phyloP scores from a whole-genome alignment of 2,113 vertebrate genomes.

The Dasyprocta punctata region DNA sequence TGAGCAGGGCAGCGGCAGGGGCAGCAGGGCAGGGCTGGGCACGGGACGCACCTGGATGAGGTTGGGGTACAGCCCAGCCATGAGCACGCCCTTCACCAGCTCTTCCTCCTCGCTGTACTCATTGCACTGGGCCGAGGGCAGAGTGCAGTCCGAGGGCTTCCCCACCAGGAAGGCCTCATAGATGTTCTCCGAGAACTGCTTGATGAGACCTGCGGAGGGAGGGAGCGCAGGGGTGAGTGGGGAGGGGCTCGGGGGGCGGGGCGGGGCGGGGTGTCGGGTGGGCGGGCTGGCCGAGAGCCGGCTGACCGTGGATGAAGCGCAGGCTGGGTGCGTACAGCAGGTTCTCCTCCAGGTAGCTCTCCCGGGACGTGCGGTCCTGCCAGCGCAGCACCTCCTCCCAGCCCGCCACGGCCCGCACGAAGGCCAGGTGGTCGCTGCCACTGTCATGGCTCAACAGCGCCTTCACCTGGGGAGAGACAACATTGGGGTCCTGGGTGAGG shows the following conservation, averaged over 20 bases:
- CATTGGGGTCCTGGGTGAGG: fast-evolving
- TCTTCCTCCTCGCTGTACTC: conserved; percentile 93
- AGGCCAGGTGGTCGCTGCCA: conserved; percentile 94
- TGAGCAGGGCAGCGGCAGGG: neutral
- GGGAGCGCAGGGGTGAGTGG: neutral
- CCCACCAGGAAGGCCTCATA: conserved; percentile 91
- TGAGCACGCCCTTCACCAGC: conserved; percentile 94
- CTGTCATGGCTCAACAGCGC: conserved; percentile 89
- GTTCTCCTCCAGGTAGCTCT: conserved; percentile 89
- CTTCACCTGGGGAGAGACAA: conserved; percentile 89
- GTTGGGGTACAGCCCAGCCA: conserved; percentile 97
- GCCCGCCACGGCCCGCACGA: conserved; percentile 90
- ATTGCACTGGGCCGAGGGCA: conserved; percentile 88
- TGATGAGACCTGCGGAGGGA: conserved; percentile 90
- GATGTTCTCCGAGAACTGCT: conserved; percentile 96
- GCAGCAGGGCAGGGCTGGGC: neutral
- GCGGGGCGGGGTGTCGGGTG: fast-evolving
- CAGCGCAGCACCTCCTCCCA: conserved; percentile 91
- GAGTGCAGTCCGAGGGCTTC: conserved; percentile 86
- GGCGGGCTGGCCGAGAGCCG: too few relatives aligned
- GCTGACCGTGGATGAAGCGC: conserved; percentile 94
- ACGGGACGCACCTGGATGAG: conserved; percentile 93
- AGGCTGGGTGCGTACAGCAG: conserved; percentile 91
- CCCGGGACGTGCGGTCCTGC: conserved; percentile 86
- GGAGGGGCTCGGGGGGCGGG: too few relatives aligned